Evolutionary conservation across 2,113 vertebrate species (phyloP), one percentile per base, ranked within the genome.

Genomic region (Panthera uncia): DNA sequence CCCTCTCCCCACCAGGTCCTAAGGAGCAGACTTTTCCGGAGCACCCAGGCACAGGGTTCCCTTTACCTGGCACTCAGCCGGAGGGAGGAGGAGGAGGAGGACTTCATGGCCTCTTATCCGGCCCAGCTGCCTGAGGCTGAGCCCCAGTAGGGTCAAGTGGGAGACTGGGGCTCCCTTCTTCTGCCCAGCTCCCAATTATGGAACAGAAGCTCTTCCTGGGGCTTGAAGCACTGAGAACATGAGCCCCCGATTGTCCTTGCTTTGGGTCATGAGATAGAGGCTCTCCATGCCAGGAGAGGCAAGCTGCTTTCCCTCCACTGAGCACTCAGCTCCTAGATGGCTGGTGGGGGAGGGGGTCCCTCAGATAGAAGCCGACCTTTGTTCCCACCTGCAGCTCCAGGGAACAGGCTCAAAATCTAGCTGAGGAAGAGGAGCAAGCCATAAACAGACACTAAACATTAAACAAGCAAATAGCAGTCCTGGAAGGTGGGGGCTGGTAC

Each of bases 1-100:
- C 65, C 29, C 3, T 74, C 38, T 27, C 73, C 23, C 71, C 38
- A 27, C 19, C 52, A 25, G 50, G 31, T n/a, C 33, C 18, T 80
- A 18, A 4, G 74, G 74, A 18, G 27, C 41, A 48, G 74, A 23
- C 69, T 18, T 45, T 27, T 50, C 74, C 11, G 15, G 7, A 11
- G 45, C 1, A 16, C 21, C 15, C 8, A 31, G 2, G 33, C 45
- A 33, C 29, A 3, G 45, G 45, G 29, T 16, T 78, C 45, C 16
- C 41, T 18, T 3, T 29, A 1, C 4, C 1, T 15, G 9, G 45
- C 16, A 6, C 27, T 25, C 76, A 79, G 8, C 38, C 4, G 0
- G 76, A 31, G 45, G 29, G 76, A 50, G 74, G 16, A 50, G 50
- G 50, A 57, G 55, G 55, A 19, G 55, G 57, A 57, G 29, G 45